Evolutionary conservation across 2,113 vertebrate species (phyloP).

Genomic region (Archocentrus centrarchus): DNA sequence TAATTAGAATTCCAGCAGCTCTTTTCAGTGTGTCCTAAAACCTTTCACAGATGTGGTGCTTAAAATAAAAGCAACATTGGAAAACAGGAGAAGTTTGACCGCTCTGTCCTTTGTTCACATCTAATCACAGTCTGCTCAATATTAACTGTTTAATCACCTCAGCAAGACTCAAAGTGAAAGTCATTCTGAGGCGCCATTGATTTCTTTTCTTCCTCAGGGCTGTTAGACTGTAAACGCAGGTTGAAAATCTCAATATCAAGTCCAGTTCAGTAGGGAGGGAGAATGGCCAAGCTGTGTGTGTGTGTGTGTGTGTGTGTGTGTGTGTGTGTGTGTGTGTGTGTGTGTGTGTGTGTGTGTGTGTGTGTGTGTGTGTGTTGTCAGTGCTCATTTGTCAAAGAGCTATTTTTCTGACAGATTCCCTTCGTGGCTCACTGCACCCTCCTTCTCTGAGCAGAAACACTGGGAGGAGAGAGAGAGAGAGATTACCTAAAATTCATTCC

Average conservation of each 20-base stretch:
- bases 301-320: neutral
- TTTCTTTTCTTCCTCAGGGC: neutral
- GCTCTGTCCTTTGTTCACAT: neutral
- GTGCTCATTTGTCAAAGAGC: constrained; percentile 60
- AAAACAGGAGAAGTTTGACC: neutral
- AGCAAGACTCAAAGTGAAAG: neutral
- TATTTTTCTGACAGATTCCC: constrained; percentile 58
- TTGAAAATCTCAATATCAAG: constrained; percentile 16
- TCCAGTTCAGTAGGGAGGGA: neutral
- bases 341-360: neutral
- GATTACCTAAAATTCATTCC: constrained; percentile 11
- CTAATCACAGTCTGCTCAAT: neutral
- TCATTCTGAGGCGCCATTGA: neutral
- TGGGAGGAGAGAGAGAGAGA: neutral
- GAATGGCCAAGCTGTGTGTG: neutral
- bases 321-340: neutral
- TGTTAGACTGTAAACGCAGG: neutral
- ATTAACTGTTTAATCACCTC: neutral
- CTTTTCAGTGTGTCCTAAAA: neutral
- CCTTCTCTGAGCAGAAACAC: neutral
- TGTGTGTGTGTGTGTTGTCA: constrained; percentile 26
- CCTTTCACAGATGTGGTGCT: neutral
- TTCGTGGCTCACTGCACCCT: constrained; percentile 53
- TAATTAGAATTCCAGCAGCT: neutral
- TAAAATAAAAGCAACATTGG: neutral